Percentiles rank a stretch among this genome's conserved stretches.
These are phyloP conservation scores for Aptenodytes forsteri DNA, from an alignment of 2,113 vertebrate genomes.

Conservation along the genomic window DNA sequence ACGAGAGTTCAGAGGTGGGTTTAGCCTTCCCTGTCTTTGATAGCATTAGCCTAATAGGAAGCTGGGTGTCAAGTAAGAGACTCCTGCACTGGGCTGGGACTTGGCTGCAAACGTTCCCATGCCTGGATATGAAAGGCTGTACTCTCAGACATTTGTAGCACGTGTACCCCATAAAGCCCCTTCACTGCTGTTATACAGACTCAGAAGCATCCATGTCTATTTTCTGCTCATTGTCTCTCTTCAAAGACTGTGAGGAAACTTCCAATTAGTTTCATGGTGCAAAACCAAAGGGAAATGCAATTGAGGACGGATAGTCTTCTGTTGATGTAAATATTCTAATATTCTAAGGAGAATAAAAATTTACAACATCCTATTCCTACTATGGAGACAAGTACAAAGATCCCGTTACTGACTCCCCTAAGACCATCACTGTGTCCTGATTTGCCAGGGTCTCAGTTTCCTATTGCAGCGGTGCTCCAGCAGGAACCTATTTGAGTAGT, in stretches of 20 bases:
- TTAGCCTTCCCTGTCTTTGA: neutral
- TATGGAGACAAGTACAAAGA: neutral
- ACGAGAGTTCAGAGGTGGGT: neutral
- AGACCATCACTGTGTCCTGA: neutral
- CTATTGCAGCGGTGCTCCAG: neutral
- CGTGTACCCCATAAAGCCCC: accelerated
- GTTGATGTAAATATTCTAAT: neutral
- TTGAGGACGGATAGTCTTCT: neutral
- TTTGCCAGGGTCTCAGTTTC: neutral
- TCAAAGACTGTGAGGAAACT: neutral
- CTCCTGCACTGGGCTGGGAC: neutral
- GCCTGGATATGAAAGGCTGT: neutral
- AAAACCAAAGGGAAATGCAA: neutral
- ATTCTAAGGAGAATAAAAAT: neutral
- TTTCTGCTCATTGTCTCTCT: neutral
- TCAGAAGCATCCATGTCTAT: neutral
- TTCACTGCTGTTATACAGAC: neutral
- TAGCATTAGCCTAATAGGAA: neutral
- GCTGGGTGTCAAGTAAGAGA: neutral
- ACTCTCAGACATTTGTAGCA: neutral
- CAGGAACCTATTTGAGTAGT: neutral
- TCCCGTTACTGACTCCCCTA: neutral
- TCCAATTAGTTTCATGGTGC: neutral
- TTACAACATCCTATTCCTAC: neutral
- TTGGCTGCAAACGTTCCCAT: neutral